A percentile compares a stretch with the other conserved stretches of the same genome.
Evolutionary conservation across 1,140 invertebrate species (phyloP).

Genomic region (Plutomurus gul): DNA sequence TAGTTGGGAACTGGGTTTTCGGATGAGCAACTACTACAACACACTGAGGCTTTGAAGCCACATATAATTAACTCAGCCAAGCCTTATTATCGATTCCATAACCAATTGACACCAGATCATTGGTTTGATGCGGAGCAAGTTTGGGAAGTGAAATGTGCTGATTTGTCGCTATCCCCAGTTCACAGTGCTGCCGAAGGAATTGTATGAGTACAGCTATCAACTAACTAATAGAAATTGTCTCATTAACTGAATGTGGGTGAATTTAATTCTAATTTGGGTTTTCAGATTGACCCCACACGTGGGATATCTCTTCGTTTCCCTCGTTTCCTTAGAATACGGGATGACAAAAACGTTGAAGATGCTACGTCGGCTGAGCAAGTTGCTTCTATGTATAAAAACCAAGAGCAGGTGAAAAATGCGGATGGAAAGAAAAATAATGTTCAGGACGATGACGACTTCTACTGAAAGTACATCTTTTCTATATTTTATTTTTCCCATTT

Average conservation of each 20-base stretch:
- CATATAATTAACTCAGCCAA: conserved; percentile 75
- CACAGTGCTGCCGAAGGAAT: conserved; percentile 88
- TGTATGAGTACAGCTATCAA: conserved; percentile 61
- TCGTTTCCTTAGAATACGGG: conserved; percentile 86
- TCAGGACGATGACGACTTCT: not conserved
- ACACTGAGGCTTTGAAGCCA: conserved; percentile 77
- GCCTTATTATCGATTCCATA: conserved; percentile 85
- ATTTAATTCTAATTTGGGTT: not conserved
- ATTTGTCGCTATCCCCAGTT: conserved; percentile 93
- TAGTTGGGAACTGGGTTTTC: conserved; percentile 97
- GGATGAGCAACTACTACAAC: conserved; percentile 83
- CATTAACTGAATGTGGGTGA: not conserved
- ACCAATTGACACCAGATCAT: conserved; percentile 79
- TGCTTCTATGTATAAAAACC: conserved; percentile 79
- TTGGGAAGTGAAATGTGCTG: conserved; percentile 99
- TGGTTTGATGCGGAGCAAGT: conserved; percentile 94
- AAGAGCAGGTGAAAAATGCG: conserved; percentile 88
- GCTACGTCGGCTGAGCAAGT: conserved; percentile 88
- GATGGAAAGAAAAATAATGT: not conserved
- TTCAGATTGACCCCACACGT: conserved; percentile 81
- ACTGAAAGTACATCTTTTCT: not conserved
- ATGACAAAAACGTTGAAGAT: conserved; percentile 92
- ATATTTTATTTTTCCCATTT: no score
- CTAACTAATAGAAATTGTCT: conserved; percentile 1
- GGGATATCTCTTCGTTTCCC: conserved; percentile 97